Evolutionary conservation across 1,140 invertebrate genomes (phyloP).

Genomic region (Colletes latitarsis): DNA sequence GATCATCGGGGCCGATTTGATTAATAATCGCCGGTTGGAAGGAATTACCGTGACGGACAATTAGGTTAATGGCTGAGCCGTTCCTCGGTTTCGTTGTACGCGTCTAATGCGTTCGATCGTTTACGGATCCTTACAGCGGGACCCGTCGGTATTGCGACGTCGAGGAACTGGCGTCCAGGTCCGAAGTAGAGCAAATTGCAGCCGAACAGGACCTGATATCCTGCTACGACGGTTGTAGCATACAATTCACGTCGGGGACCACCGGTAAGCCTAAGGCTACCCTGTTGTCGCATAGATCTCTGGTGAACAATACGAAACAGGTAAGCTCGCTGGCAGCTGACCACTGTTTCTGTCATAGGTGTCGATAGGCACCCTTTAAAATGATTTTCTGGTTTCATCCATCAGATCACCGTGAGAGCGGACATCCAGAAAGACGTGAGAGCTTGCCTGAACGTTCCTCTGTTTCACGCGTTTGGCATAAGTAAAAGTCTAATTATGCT

Average conservation of each 20-base stretch:
- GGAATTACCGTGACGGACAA: constrained; percentile 67
- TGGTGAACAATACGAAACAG: constrained; percentile 92
- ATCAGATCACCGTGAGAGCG: constrained; percentile 84
- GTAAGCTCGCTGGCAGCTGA: constrained; percentile 60
- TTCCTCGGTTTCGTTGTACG: constrained; percentile 3
- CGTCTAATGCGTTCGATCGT: constrained; percentile 26
- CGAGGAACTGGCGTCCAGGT: constrained; percentile 71
- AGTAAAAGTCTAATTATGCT: constrained; percentile 85
- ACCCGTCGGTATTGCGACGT: constrained; percentile 84
- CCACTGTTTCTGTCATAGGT: background rate
- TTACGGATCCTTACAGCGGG: constrained; percentile 81
- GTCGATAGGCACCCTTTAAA: no score
- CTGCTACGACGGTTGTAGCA: constrained; percentile 87
- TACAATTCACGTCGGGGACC: constrained; percentile 95
- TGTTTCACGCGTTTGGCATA: constrained; percentile 96
- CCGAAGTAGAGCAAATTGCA: constrained; percentile 67
- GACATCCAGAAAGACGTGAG: constrained; percentile 81
- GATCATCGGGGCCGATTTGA: constrained; percentile 57
- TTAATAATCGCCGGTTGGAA: constrained; percentile 58
- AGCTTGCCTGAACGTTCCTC: constrained; percentile 91
- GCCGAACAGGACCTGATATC: constrained; percentile 79
- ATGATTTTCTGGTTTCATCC: no score
- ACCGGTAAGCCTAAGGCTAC: constrained; percentile 95
- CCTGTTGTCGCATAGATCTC: constrained; percentile 89
- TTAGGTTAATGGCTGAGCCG: constrained; percentile 74